Evolutionary conservation across 2,797 vertebrate genomes (phyloP), one percentile per base, ranked within the genome.

Genomic region (Amphiprion clarkii): DNA sequence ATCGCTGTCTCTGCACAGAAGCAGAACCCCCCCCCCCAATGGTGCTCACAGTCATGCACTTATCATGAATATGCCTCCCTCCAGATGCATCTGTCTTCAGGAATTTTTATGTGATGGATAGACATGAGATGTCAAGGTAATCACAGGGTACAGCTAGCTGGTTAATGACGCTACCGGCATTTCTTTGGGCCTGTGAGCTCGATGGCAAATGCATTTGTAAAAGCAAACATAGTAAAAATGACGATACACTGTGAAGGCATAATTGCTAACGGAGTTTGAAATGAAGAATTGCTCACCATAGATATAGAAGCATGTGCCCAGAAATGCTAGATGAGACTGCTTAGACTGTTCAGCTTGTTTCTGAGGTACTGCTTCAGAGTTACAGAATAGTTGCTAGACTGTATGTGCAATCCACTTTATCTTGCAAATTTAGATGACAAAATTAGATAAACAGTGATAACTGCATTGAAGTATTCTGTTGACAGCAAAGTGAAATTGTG

Each of bases 1-100:
- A 74, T 85, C 51, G 36, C 40, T 67, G 66, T 58, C 19, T 68
- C 51, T 55, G 42, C 40, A 48, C 56, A 79, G 42, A 71, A 42
- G n/a, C 67, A 67, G 3, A 57, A 52, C 11, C 77, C 29, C 21
- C 21, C n/a, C 76, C 40, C 52, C 39, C 64, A 60, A 67, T 67
- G 54, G 64, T 44, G 46, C 78, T 78, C 65, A 53, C 59, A 78
- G 75, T 86, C 86, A 85, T 67, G 67, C 86, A 74, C 83, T 76
- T 81, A 76, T 64, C 81, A 75, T 85, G 88, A 90, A 89, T 87
- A 79, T 78, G 73, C 65, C 67, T 81, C 77, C 78, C 69, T 87
- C 36, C 78, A 74, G 74, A 79, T 59, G 54, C 73, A 78, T 88
- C 72, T 71, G 77, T 85, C 85, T 69, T 72, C 49, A 74, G 82